These are phyloP conservation scores for Papilio glaucus DNA, from an alignment of 1,140 invertebrate genomes.

Conservation along the genomic window DNA sequence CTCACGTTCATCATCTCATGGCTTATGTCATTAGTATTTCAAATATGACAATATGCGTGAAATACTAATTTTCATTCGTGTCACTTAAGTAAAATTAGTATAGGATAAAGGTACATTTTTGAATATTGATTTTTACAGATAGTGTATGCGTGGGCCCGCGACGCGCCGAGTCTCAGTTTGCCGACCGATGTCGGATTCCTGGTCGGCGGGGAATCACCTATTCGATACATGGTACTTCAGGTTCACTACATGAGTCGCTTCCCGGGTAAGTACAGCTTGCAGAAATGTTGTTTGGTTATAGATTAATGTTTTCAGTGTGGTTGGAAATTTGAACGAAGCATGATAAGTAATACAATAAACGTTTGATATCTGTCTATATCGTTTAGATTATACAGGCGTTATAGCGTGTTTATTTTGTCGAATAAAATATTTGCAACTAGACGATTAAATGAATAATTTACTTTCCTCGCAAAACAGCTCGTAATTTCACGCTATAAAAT, in stretches of 20 bases:
- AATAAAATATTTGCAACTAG: too few species aligned
- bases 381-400: too few species aligned
- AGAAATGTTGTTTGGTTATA: neutral
- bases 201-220: conserved; percentile 88
- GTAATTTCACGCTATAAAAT: conserved; percentile 7
- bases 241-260: conserved; percentile 95
- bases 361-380: too few species aligned
- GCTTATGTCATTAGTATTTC: too few species aligned
- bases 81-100: neutral
- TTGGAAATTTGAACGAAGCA: too few species aligned
- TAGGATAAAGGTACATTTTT: conserved; percentile 11
- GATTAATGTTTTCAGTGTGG: too few species aligned
- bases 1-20: too few species aligned
- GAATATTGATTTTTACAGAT: conserved; percentile 85
- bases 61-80: too few species aligned
- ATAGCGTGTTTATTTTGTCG: too few species aligned
- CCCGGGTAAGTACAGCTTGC: conserved; percentile 78
- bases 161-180: conserved; percentile 93
- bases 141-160: conserved; percentile 98
- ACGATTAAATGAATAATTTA: neutral
- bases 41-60: too few species aligned
- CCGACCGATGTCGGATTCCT: conserved; percentile 94
- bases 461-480: neutral
- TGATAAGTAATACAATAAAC: too few species aligned
- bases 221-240: conserved; percentile 94